phyloP scores from a whole-genome alignment of 2,797 vertebrate species.

The Xiphorhynchus erythropygius region DNA sequence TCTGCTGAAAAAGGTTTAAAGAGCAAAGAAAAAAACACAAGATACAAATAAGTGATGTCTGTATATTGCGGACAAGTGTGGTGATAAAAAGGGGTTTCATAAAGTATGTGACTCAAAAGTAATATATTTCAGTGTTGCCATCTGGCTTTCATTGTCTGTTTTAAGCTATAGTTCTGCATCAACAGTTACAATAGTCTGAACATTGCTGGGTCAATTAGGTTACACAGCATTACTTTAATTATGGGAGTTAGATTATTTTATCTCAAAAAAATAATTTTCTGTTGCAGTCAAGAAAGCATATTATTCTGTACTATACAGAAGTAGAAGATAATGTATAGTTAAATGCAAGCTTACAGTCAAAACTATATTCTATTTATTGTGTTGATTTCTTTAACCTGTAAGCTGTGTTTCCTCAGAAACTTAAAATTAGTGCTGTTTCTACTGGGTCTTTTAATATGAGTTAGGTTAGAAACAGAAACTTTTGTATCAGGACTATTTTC shows the following conservation, averaged over 20 bases:
- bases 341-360: background rate
- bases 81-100: background rate
- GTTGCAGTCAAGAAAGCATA: background rate
- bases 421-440: background rate
- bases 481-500: background rate
- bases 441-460: background rate
- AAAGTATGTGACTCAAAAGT: background rate
- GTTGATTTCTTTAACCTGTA: background rate
- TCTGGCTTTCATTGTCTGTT: fast-evolving
- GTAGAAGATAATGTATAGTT: background rate
- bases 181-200: background rate
- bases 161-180: background rate
- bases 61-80: background rate
- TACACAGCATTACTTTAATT: background rate
- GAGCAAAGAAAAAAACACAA: background rate
- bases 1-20: background rate
- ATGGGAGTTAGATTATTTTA: background rate
- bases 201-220: background rate
- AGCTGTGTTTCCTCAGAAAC: background rate
- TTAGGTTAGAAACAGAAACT: background rate
- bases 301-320: background rate
- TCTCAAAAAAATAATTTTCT: background rate
- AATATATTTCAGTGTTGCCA: fast-evolving
- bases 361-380: background rate
- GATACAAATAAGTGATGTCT: background rate